Conservation (phyloP, 2,888 invertebrate genomes). For the Eucriotettix oculatus region DNA sequence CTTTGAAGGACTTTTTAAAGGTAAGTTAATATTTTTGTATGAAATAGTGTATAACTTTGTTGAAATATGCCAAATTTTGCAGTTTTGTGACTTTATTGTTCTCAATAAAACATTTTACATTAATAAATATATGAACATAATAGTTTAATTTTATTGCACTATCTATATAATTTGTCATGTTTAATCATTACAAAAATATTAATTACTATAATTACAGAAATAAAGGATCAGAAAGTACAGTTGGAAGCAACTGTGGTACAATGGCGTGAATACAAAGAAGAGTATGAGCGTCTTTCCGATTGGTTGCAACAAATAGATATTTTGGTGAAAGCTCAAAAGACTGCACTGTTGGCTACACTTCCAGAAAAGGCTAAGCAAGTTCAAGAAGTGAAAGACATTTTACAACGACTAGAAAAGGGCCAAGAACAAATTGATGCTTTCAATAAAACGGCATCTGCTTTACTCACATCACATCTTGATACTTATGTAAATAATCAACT, state of each 20-base stretch:
- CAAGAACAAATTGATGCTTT: conserved; percentile 69
- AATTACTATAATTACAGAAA: conserved; percentile 31
- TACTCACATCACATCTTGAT: conserved; percentile 69
- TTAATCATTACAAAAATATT: no score
- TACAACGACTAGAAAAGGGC: conserved; percentile 56
- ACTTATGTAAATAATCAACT: conserved; percentile 77
- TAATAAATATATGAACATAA: no score
- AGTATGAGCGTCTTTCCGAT: conserved; percentile 77
- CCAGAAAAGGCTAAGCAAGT: conserved; percentile 76
- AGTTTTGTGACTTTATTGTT: no score
- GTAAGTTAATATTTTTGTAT: conserved; percentile 18
- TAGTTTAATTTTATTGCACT: no score
- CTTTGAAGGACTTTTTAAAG: conserved; percentile 65
- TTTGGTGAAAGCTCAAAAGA: conserved; percentile 76
- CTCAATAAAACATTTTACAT: no score
- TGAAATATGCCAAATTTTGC: no score
- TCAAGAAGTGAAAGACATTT: conserved; percentile 50
- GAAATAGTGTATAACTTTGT: no score
- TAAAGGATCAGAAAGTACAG: conserved; percentile 68
- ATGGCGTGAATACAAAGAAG: conserved; percentile 84
- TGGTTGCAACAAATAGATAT: conserved; percentile 89
- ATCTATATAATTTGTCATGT: no score
- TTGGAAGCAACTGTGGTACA: conserved; percentile 64
- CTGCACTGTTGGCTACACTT: conserved; percentile 59
- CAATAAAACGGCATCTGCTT: conserved; percentile 57